A percentile compares a stretch with the other conserved stretches of the same genome.
These are phyloP conservation scores for Ormia ochracea DNA, from an alignment of 2,888 invertebrate species.

Conservation along the genomic window DNA sequence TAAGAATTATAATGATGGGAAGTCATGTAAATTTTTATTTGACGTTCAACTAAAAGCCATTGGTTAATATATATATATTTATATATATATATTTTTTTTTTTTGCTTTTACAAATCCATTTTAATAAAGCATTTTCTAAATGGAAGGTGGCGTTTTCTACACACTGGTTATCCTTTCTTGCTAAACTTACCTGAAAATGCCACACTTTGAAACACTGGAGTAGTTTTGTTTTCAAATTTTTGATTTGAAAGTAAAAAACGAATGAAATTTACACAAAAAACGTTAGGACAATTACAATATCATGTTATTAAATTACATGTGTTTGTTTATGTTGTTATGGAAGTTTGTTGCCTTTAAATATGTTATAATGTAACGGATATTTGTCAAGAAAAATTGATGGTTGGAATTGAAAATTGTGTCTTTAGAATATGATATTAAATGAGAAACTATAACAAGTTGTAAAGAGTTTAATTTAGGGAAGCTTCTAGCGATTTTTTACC, in stretches of 20 bases:
- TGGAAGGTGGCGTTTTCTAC: conserved; percentile 56
- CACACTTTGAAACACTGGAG: conserved; percentile 95
- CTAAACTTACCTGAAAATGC: conserved; percentile 92
- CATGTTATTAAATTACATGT: conserved; percentile 44
- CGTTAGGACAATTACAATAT: conserved; percentile 43
- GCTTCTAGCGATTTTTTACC: no score
- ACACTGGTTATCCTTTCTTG: conserved; percentile 7
- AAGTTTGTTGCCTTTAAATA: no score
- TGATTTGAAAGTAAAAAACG: conserved; percentile 70
- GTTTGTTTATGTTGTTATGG: conserved; percentile 25
- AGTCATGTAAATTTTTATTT: neutral
- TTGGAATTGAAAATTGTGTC: neutral
- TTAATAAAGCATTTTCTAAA: conserved; percentile 49
- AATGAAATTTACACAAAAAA: conserved; percentile 75
- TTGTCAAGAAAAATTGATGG: neutral
- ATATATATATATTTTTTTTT: no score
- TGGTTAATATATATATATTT: conserved; percentile 15
- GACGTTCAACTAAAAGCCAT: conserved; percentile 32
- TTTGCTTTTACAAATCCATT: conserved; percentile 9
- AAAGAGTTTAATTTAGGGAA: neutral
- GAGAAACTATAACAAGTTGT: neutral
- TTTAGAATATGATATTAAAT: neutral
- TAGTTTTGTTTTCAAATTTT: conserved; percentile 51
- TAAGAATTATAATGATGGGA: neutral
- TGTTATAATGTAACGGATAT: conserved; percentile 8